A percentile compares a stretch with the other conserved stretches of the same genome.
Conservation (phyloP, 2,888 invertebrate genomes). For the Meliscaeva auricollis region DNA sequence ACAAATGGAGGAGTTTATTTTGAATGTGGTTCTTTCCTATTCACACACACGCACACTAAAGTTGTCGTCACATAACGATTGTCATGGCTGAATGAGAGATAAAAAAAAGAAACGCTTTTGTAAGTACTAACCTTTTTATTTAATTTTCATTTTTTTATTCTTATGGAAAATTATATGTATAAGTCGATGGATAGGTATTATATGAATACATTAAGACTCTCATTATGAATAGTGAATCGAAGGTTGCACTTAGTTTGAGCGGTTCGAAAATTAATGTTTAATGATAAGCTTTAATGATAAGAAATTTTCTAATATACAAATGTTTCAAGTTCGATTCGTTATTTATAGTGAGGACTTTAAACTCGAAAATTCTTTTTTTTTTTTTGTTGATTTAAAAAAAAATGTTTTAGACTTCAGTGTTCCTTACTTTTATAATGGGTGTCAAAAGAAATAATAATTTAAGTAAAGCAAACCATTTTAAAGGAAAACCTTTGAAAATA, state of each 20-base stretch:
- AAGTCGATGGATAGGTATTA: neutral
- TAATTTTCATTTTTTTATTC: constrained; percentile 21
- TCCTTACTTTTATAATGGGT: no score
- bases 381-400: neutral
- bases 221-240: no score
- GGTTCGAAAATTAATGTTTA: no score
- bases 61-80: constrained; percentile 45
- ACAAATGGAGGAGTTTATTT: constrained; percentile 21
- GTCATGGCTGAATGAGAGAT: constrained; percentile 49
- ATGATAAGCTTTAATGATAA: no score
- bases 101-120: constrained; percentile 62
- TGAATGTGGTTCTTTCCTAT: constrained; percentile 31
- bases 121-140: constrained; percentile 67
- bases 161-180: neutral
- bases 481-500: no score
- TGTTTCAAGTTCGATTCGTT: no score
- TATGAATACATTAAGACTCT: no score
- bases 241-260: no score
- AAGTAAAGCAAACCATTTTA: no score
- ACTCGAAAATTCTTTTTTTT: neutral
- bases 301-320: no score
- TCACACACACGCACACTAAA: constrained; percentile 12
- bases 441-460: no score
- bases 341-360: neutral
- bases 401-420: no score